Evolutionary conservation across 2,797 vertebrate genomes (phyloP), one percentile per base, ranked within the genome.

Genomic region (Tapera naevia): DNA sequence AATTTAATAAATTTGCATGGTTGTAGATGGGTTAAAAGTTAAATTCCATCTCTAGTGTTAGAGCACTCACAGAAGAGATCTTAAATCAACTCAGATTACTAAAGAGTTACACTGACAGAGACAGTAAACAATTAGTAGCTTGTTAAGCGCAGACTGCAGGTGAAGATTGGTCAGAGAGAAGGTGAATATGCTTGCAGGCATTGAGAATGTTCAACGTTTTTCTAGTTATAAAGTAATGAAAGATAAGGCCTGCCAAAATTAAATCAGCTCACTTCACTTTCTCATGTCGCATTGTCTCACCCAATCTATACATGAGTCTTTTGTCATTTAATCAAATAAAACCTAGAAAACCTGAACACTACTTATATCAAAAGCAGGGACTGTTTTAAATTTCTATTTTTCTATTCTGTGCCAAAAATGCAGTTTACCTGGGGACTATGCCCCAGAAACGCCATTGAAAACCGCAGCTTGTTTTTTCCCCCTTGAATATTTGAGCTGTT

Each of bases 241-340:
- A 95, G 89, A 12, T 23, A 56, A 71, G 17, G 46, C 22, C 14
- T 83, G 53, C 15, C 58, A 65, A 89, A 94, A 89, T 61, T 61
- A 7, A 61, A 32, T 65, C 41, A 50, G 18, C 24, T 83, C 50
- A 27, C 1, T 0, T 46, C 2, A 61, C 73, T 71, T 10, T 50
- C 58, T 27, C 11, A n/a, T 35, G 32, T 80, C n/a, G 62, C 5
- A 1, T 71, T 86, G 65, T 61, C 67, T 57, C 24, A 8, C 39
- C 35, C 39, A 78, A 71, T 86, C 76, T 72, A 28, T 24, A 71
- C 8, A 16, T 70, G 76, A 67, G 15, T 19, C 25, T 86, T 88
- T 45, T 74, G n/a, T 39, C 43, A 65, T 73, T 86, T 95, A 88
- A 88, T 43, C 60, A 92, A 75, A 66, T 62, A 90, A 86, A 90